phyloP scores from a whole-genome alignment of 2,113 vertebrate genomes.

The Onychorhynchus coronatus region DNA sequence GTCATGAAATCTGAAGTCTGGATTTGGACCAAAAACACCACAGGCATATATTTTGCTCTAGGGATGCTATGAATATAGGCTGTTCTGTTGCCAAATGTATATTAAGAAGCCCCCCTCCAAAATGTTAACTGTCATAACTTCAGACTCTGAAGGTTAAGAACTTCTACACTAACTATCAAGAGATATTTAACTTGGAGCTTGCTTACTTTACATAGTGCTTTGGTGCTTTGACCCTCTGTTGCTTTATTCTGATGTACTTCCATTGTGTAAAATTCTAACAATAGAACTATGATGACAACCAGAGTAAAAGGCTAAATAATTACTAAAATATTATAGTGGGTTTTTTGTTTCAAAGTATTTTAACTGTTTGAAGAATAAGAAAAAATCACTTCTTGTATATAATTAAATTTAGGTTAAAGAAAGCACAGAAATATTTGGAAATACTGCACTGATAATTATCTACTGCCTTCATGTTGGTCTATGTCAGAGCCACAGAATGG shows the following conservation, averaged over 20 bases:
- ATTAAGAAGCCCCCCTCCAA: neutral
- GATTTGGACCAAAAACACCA: slow-evolving; percentile 36
- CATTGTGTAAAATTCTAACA: neutral
- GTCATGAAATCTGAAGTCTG: slow-evolving; percentile 52
- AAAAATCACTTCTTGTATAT: neutral
- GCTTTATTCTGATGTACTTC: neutral
- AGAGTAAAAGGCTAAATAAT: neutral
- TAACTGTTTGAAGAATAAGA: neutral
- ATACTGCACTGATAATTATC: neutral
- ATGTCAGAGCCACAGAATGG: neutral
- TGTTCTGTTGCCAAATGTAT: neutral
- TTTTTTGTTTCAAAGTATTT: neutral
- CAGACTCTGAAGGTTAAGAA: slow-evolving; percentile 35
- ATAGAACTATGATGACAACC: neutral
- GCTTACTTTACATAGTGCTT: neutral
- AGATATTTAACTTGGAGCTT: slow-evolving; percentile 24
- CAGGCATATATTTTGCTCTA: slow-evolving; percentile 45
- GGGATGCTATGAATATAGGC: neutral
- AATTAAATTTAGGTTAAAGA: neutral
- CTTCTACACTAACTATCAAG: neutral
- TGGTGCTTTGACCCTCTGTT: neutral
- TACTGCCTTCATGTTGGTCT: neutral
- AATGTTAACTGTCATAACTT: slow-evolving; percentile 51
- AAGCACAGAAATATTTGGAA: neutral
- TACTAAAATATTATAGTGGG: neutral